Base-by-base conservation (phyloP, 92 coral and sea anemone species). In the Virgularia gustaviana region DNA sequence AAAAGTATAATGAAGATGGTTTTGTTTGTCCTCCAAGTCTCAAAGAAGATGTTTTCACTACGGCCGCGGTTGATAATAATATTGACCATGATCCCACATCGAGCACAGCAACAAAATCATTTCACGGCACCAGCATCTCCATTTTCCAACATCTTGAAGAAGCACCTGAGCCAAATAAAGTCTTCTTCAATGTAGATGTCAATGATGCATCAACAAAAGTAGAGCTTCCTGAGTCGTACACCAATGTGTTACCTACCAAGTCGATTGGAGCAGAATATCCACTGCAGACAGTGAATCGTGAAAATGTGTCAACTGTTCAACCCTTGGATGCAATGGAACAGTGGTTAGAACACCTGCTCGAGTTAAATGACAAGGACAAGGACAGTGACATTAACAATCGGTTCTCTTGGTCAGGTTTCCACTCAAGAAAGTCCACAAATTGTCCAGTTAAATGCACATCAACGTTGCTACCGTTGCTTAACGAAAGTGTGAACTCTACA, bases 31-130 rank as follows among this genome's bases (percentile, higher is more conserved):
- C 32, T 65, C 51, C 60, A 31, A 65, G 45, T 56, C 73, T 65
- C 2, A 65, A 65, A 65, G 29, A n/a, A 23, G 45, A 45, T 58
- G 43, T 61, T 9, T 61, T 61, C 44, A 32, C 67, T 10, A 30
- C 67, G 39, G 44, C 44, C 41, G 67, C 67, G 32, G 38, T 39
- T 9, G 61, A 67, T n/a, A n/a, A n/a, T n/a, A n/a, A n/a, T n/a
- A 59, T 59, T 54, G 71, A 73, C 79, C 71, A 59, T 19, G 42
- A 59, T 49, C 61, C 79, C 16, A 38, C 71, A 1, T 73, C 79
- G 37, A 75, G 59, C 19, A 61, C 43, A 0, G 72, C 62, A 1
- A 45, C 42, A 33, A 45, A 39, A 25, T 60, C 72, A 60, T 75
- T 75, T 35, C 79, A 75, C 29, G 72, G 72, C 18, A 42, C 80